Base-by-base conservation (phyloP, 2,797 vertebrate genomes). In the Sebastes glaucus region DNA sequence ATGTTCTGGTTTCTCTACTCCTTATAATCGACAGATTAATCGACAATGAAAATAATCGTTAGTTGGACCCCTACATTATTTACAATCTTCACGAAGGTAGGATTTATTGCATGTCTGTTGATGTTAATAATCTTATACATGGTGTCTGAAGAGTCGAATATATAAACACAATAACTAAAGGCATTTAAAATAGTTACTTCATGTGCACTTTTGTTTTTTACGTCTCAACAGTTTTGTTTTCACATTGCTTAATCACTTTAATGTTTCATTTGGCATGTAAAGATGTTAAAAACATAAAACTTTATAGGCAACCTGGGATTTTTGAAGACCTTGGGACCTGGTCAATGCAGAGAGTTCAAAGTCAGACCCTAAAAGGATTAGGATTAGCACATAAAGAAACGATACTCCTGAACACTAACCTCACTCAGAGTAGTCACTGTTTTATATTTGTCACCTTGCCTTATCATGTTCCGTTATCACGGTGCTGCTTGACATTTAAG, bases 401-500 rank as follows among this genome's bases (percentile, higher is more conserved):
- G 0, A 52, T 62, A 11, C 65, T 49, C n/a, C 42, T 71, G 7
- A 67, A 53, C 70, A n/a, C 42, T 61, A 23, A 14, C 11, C 53
- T n/a, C 30, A 14, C 16, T 69, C 3, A n/a, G 22, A 13, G 14
- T 28, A 53, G 42, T 57, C 32, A 18, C 53, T 22, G 38, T 53
- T 73, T 53, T 38, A 35, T 42, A 71, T 81, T 71, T 72, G 30
- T 77, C 75, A 30, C 14, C n/a, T 25, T 23, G 7, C 49, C 57
- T 11, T 46, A 84, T 80, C 70, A 9, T 23, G 38, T 52, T 60
- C 25, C 22, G 61, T 76, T 77, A 69, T 74, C 75, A 35, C 35
- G 6, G 33, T 10, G 22, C 55, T 62, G 46, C 46, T 49, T 79
- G 83, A 83, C 65, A 83, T 84, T 82, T 79, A 71, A 70, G 25